Conservation (phyloP, 2,113 vertebrate species). For the Aspidoscelis tigris region DNA sequence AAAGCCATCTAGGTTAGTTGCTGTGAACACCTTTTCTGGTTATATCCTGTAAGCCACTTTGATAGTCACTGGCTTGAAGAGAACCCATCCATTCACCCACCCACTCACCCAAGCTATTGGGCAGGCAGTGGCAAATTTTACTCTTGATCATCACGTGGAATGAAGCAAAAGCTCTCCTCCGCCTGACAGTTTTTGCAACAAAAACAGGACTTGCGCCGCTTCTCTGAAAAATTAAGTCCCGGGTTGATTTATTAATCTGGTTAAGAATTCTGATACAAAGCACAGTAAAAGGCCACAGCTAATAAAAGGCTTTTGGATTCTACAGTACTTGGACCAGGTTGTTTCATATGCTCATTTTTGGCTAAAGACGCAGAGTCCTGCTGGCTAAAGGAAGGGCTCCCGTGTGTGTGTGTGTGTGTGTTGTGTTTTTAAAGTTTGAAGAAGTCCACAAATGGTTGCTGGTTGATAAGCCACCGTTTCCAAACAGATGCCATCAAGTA, state of each 20-base stretch:
- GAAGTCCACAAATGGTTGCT: constrained; percentile 76
- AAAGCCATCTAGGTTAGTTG: too few species aligned
- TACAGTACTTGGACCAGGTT: constrained; percentile 72
- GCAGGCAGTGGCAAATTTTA: too few species aligned
- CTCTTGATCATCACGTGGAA: too few species aligned
- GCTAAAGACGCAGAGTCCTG: constrained; percentile 51
- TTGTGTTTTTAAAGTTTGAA: constrained; percentile 72
- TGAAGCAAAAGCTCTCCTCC: too few species aligned
- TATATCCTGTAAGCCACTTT: too few species aligned
- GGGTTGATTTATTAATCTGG: constrained; percentile 98
- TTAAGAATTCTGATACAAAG: constrained; percentile 99
- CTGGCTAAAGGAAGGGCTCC: constrained; percentile 81
- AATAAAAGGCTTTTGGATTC: constrained; percentile 83
- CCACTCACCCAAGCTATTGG: too few species aligned
- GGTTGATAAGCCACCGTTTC: constrained; percentile 76
- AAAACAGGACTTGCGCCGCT: constrained; percentile 64
- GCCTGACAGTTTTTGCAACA: constrained; percentile 38
- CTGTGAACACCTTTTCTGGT: too few species aligned
- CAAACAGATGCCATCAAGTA: constrained; percentile 58
- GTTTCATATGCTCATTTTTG: constrained; percentile 69
- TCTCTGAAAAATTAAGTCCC: constrained; percentile 91
- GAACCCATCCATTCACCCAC: too few species aligned
- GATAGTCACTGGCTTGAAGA: too few species aligned
- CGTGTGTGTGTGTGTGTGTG: constrained; percentile 3
- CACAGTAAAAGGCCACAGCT: constrained; percentile 94